Conservation (phyloP, 2,797 vertebrate species). For the Pantherophis vulpinus region DNA sequence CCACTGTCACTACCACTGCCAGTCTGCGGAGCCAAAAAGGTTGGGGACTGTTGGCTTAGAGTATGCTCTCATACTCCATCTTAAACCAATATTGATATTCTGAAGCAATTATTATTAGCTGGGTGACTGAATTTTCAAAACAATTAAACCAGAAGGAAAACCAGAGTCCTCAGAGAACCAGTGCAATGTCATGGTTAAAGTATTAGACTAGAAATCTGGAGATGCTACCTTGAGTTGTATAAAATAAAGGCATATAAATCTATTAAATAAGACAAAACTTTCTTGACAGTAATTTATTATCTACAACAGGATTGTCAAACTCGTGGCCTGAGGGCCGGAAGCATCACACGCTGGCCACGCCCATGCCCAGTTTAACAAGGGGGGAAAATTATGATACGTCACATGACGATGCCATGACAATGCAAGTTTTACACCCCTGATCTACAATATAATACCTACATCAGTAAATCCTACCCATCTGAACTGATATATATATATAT, state of each 20-base stretch:
- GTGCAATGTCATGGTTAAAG: not conserved
- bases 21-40: not conserved
- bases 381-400: too few species aligned
- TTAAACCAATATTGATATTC: not conserved
- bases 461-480: not conserved
- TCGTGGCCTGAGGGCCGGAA: accelerated
- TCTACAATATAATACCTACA: not conserved
- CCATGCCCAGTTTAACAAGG: too few species aligned
- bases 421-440: too few species aligned
- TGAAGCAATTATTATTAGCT: not conserved
- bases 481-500: not conserved
- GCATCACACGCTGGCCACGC: too few species aligned
- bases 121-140: not conserved
- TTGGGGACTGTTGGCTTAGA: not conserved
- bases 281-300: not conserved
- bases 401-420: accelerated
- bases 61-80: not conserved
- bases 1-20: not conserved
- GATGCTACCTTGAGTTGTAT: not conserved
- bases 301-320: not conserved
- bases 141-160: not conserved
- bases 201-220: not conserved
- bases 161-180: not conserved
- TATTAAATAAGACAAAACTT: not conserved
- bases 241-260: not conserved